Evolutionary conservation across 2,797 vertebrate genomes (phyloP).

Genomic region (Scolopax rusticola): DNA sequence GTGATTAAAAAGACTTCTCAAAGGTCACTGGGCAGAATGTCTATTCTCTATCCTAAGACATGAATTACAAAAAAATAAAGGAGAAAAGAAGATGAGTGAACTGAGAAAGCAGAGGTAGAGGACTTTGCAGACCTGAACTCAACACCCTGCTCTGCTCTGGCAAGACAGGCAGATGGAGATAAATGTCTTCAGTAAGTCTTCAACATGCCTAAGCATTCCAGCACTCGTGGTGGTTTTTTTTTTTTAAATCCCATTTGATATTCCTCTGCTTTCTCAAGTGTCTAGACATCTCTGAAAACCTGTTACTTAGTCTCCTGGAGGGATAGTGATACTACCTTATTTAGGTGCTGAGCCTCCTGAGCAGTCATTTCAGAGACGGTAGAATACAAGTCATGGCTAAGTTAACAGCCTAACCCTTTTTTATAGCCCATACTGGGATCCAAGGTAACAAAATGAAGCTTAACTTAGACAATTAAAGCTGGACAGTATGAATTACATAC

Average conservation of each 20-base stretch:
- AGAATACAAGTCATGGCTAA: neutral
- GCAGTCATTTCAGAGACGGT: neutral
- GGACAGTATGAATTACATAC: neutral
- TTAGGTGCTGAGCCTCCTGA: slow-evolving; percentile 15
- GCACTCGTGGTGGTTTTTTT: neutral
- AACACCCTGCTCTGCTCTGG: neutral
- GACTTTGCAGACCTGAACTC: slow-evolving; percentile 8
- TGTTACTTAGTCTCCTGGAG: slow-evolving; percentile 24
- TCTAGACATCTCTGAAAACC: slow-evolving; percentile 57
- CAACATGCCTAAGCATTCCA: neutral
- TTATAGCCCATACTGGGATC: neutral
- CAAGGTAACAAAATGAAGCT: slow-evolving; percentile 13
- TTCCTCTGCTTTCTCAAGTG: slow-evolving; percentile 42
- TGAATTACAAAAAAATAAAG: slow-evolving; percentile 30
- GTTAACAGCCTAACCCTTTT: neutral
- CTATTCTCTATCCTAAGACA: slow-evolving; percentile 25
- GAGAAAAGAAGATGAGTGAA: neutral
- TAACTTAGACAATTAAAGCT: slow-evolving; percentile 31
- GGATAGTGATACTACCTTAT: neutral
- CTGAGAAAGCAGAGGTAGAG: neutral
- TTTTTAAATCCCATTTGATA: slow-evolving; percentile 27
- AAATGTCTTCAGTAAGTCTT: slow-evolving; percentile 17
- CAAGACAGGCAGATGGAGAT: slow-evolving; percentile 22
- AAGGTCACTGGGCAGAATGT: slow-evolving; percentile 11
- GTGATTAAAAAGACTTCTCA: slow-evolving; percentile 53